A percentile compares a stretch with the other conserved stretches of the same genome.
phyloP scores from a whole-genome alignment of 2,797 vertebrate genomes.

The Tokudaia tokunoshimensis region DNA sequence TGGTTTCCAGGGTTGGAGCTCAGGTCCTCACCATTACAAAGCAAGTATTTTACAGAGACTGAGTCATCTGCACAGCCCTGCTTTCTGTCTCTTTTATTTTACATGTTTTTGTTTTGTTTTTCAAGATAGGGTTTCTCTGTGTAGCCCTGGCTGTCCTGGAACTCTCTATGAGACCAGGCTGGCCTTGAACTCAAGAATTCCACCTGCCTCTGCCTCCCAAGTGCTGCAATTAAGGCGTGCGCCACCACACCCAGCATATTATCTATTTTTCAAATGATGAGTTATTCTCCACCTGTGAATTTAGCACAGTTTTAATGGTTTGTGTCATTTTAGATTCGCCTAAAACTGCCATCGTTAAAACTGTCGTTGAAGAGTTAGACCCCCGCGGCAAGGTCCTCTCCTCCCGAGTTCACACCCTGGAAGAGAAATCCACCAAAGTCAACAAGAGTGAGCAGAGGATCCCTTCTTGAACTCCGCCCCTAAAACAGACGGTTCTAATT shows the following conservation, averaged over 20 bases:
- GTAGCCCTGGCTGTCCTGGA: not conserved
- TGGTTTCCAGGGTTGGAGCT: not conserved
- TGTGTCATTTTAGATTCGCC: slow-evolving; percentile 68
- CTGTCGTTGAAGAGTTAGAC: slow-evolving; percentile 82
- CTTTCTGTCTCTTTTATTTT: not conserved
- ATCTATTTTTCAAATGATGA: not conserved
- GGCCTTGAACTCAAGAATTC: not conserved
- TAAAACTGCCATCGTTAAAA: slow-evolving; percentile 74
- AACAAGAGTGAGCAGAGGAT: slow-evolving; percentile 76
- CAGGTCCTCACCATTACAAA: not conserved
- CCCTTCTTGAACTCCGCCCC: slow-evolving; percentile 64
- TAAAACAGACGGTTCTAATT: not conserved
- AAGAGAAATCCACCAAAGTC: slow-evolving; percentile 78
- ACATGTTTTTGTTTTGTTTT: not conserved
- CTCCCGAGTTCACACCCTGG: slow-evolving; percentile 72
- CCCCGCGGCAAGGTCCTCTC: slow-evolving; percentile 75
- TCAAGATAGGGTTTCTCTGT: not conserved
- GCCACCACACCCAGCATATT: not conserved
- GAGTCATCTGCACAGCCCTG: not conserved
- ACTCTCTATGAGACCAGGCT: not conserved
- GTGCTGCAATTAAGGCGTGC: too few relatives aligned
- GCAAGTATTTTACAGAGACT: not conserved
- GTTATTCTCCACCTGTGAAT: not conserved
- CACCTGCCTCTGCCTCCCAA: not conserved
- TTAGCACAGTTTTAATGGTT: slow-evolving; percentile 6